Percentiles rank a stretch among this genome's conserved stretches.
phyloP scores from a whole-genome alignment of 2,888 invertebrate species.

The Brachynemurus nebulosus region DNA sequence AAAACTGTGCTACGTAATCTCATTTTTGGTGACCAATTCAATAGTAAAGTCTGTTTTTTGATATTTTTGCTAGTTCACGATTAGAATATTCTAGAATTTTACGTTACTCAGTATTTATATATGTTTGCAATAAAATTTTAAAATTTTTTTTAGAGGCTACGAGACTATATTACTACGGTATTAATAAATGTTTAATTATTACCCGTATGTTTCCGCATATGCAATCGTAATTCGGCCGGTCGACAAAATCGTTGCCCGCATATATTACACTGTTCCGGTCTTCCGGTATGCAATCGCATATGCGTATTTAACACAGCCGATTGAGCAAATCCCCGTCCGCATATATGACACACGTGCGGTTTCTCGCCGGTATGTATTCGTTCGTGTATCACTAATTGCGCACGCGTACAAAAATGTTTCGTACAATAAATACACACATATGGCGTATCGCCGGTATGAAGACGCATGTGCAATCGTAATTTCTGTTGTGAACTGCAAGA shows the following conservation, averaged over 20 bases:
- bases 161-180: no score
- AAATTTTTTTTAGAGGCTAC: no score
- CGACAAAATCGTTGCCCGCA: slow-evolving; percentile 27
- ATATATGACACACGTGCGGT: slow-evolving; percentile 25
- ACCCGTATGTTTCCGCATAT: slow-evolving; percentile 29
- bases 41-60: no score
- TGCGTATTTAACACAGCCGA: slow-evolving; percentile 27
- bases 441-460: slow-evolving; percentile 24
- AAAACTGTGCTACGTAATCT: no score
- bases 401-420: slow-evolving; percentile 23
- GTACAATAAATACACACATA: slow-evolving; percentile 24
- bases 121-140: no score
- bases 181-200: no score
- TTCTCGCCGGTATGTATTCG: slow-evolving; percentile 25
- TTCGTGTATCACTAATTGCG: slow-evolving; percentile 23
- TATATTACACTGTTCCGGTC: slow-evolving; percentile 25
- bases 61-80: no score
- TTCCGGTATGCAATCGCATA: slow-evolving; percentile 26
- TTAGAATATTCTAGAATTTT: no score
- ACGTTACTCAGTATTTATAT: no score
- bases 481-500: slow-evolving; percentile 21
- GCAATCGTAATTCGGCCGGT: slow-evolving; percentile 25
- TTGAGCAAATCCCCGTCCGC: slow-evolving; percentile 27
- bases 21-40: no score
- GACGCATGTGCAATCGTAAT: slow-evolving; percentile 23